Conservation (phyloP, 2,888 invertebrate species). For the Lithophane socia region DNA sequence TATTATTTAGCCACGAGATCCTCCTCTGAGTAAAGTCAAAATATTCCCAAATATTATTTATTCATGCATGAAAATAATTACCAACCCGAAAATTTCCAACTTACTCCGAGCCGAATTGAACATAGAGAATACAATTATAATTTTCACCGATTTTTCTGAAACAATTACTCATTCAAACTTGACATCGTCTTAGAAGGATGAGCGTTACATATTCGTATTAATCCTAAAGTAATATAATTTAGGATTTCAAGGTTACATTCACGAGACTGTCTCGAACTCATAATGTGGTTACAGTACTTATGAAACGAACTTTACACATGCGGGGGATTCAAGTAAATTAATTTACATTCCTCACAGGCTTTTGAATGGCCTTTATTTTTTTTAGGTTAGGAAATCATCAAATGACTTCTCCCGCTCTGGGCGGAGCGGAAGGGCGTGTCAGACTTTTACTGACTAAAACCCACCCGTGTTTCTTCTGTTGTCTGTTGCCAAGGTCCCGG, state of each 20-base stretch:
- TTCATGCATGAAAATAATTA: background rate
- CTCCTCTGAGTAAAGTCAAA: background rate
- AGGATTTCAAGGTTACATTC: conserved; percentile 33
- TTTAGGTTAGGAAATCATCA: too few relatives aligned
- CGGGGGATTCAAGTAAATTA: conserved; percentile 35
- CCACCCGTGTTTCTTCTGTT: too few relatives aligned
- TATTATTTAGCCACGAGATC: too few relatives aligned
- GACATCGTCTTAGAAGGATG: conserved; percentile 17
- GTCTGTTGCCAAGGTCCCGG: too few relatives aligned
- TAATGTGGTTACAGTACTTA: conserved; percentile 42
- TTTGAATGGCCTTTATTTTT: background rate
- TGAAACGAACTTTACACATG: conserved; percentile 23
- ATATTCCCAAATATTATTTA: background rate
- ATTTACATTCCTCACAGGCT: conserved; percentile 22
- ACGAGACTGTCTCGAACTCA: conserved; percentile 25
- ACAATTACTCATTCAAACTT: conserved; percentile 48
- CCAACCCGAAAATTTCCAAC: background rate
- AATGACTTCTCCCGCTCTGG: too few relatives aligned
- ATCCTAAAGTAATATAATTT: conserved; percentile 32
- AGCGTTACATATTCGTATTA: conserved; percentile 15
- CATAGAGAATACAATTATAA: conserved; percentile 40
- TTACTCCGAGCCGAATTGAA: conserved; percentile 7
- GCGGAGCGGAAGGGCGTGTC: too few relatives aligned
- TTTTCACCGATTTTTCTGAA: conserved; percentile 35
- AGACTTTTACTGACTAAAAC: too few relatives aligned